These are phyloP conservation scores for Halesus radiatus DNA, from an alignment of 1,140 invertebrate genomes.

Conservation along the genomic window DNA sequence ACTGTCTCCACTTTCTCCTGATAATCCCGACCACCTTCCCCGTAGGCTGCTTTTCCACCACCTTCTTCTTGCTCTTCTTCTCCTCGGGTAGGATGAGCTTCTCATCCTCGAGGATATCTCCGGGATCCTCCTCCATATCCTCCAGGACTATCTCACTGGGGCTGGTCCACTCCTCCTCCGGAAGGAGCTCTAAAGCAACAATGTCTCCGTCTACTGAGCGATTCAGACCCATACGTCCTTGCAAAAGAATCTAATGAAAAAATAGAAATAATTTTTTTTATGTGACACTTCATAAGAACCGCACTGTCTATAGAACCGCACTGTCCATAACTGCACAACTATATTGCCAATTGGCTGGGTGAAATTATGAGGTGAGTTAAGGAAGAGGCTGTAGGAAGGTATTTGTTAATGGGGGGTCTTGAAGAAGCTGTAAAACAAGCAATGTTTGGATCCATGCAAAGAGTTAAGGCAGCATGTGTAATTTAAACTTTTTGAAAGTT, in stretches of 20 bases:
- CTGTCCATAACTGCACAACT: too few species aligned
- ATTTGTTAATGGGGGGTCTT: too few species aligned
- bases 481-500: too few species aligned
- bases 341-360: too few species aligned
- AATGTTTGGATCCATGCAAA: too few species aligned
- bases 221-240: slow-evolving; percentile 91
- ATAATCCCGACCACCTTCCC: slow-evolving; percentile 96
- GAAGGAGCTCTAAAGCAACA: slow-evolving; percentile 93
- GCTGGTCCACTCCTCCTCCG: slow-evolving; percentile 90
- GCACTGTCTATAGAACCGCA: too few species aligned
- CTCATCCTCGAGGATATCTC: slow-evolving; percentile 78
- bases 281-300: too few species aligned
- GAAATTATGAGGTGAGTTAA: too few species aligned
- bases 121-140: slow-evolving; percentile 83
- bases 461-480: too few species aligned
- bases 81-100: slow-evolving; percentile 61
- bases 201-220: slow-evolving; percentile 96
- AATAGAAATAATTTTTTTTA: too few species aligned
- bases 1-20: slow-evolving; percentile 95
- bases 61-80: slow-evolving; percentile 60
- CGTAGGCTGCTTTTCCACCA: slow-evolving; percentile 75
- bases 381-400: too few species aligned
- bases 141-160: slow-evolving; percentile 88
- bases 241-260: slow-evolving; percentile 83
- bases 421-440: too few species aligned